Evolutionary conservation across 2,113 vertebrate species (phyloP).

Genomic region (Urocolius indicus): DNA sequence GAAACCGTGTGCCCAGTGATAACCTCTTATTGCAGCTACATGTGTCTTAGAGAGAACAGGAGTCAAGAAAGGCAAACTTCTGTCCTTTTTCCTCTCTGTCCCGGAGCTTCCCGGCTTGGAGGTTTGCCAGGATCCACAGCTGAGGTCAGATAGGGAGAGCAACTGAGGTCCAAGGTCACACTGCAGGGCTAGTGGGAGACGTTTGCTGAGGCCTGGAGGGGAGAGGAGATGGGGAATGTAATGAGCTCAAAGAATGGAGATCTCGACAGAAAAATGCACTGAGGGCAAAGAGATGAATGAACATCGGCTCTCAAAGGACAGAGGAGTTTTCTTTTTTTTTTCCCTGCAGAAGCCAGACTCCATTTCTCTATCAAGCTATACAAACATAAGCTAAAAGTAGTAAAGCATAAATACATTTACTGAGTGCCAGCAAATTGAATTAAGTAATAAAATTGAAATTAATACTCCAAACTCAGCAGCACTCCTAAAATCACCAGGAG

Average conservation of each 20-base stretch:
- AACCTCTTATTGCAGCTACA: background rate
- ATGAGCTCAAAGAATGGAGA: conserved; percentile 18
- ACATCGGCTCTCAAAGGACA: background rate
- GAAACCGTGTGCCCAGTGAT: background rate
- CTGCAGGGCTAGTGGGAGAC: conserved; percentile 9
- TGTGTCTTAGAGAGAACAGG: background rate
- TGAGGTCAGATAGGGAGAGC: conserved; percentile 43
- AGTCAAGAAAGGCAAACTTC: background rate
- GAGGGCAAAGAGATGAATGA: conserved; percentile 49
- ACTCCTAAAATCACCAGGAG: background rate
- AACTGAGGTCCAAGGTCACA: conserved; percentile 50
- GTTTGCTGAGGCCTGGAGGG: conserved; percentile 31
- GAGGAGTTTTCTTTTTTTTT: background rate
- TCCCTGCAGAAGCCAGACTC: conserved; percentile 4
- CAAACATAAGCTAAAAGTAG: background rate
- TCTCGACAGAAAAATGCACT: conserved; percentile 7
- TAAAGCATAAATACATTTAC: background rate
- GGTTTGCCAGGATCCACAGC: conserved; percentile 31
- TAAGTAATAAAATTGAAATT: background rate
- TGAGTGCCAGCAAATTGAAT: background rate
- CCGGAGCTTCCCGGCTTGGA: background rate
- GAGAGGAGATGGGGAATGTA: conserved; percentile 9
- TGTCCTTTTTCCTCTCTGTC: background rate
- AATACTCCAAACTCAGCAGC: background rate
- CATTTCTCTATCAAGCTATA: background rate